These are phyloP conservation scores for Menidia menidia DNA, from an alignment of 2,797 vertebrate genomes.

Conservation along the genomic window DNA sequence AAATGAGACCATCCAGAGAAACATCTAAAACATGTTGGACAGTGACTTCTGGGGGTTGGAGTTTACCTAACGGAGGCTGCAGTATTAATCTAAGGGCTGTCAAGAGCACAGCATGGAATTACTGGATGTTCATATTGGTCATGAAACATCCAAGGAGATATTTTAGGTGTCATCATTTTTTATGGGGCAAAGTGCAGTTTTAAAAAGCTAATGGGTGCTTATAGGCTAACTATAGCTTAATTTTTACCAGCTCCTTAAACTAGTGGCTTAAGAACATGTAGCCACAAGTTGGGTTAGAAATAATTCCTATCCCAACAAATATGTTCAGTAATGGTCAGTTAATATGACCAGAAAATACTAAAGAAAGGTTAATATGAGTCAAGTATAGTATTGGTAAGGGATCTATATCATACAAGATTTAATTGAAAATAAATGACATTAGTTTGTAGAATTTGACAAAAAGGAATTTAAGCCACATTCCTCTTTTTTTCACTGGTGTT, in stretches of 20 bases:
- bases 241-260: background rate
- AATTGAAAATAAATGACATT: no score
- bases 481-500: background rate
- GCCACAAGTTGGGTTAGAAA: background rate
- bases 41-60: background rate
- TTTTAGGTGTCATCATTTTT: slow-evolving; percentile 1
- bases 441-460: no score
- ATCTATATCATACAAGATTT: no score
- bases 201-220: background rate
- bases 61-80: no score
- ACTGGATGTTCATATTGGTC: background rate
- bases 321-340: background rate
- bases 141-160: no score
- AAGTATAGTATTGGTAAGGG: no score
- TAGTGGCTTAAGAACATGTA: background rate
- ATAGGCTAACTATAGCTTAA: background rate
- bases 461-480: no score
- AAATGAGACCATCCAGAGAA: no score
- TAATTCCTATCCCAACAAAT: no score
- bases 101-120: background rate
- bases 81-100: no score
- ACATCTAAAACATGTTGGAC: no score
- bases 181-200: background rate
- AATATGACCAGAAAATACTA: background rate
- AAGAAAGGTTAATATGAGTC: no score